phyloP scores from a whole-genome alignment of 2,113 vertebrate genomes.

The Megaceryle maxima region DNA sequence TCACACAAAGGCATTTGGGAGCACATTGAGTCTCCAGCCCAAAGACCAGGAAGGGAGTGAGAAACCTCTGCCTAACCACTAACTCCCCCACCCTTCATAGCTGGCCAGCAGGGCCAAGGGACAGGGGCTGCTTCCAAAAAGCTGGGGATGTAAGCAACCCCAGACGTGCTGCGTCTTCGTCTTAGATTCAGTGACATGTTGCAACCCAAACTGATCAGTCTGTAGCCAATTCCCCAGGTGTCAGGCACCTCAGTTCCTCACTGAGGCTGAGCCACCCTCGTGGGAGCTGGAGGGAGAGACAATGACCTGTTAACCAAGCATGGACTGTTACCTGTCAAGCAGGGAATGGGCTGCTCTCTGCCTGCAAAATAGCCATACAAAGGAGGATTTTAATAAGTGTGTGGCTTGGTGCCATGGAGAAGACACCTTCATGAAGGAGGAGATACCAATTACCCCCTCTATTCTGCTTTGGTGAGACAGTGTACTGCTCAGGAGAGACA shows the following conservation, averaged over 20 bases:
- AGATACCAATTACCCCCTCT: background rate
- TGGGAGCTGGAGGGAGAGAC: background rate
- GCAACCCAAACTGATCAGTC: background rate
- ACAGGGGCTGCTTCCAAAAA: background rate
- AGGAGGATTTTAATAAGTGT: background rate
- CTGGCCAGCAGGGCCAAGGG: background rate
- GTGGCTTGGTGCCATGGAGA: background rate
- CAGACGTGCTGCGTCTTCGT: background rate
- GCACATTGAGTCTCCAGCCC: background rate
- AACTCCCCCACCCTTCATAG: background rate
- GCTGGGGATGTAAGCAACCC: accelerated
- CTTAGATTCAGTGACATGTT: background rate
- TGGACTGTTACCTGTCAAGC: background rate
- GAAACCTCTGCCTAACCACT: background rate
- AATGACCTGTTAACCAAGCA: background rate
- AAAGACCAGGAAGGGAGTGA: background rate
- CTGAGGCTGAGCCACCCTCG: background rate
- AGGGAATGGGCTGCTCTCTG: background rate
- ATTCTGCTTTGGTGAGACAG: background rate
- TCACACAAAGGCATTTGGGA: too few species aligned
- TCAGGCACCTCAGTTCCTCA: background rate
- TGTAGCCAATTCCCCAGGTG: background rate
- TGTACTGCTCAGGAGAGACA: background rate
- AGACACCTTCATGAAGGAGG: background rate
- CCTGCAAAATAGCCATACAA: background rate